A percentile compares a stretch with the other conserved stretches of the same genome.
These are phyloP conservation scores for Drepana arcuata DNA, from an alignment of 1,140 invertebrate genomes.

Conservation along the genomic window DNA sequence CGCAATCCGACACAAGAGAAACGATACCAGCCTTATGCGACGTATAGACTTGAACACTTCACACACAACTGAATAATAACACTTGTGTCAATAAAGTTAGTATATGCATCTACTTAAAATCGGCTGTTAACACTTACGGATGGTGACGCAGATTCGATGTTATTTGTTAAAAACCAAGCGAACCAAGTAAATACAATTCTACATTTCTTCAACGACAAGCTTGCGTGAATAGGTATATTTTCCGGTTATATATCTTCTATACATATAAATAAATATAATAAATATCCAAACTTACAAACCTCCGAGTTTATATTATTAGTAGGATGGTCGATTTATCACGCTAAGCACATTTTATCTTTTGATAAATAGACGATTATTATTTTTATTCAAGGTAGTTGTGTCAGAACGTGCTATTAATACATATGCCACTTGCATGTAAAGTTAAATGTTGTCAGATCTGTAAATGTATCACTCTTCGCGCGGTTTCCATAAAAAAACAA, in stretches of 20 bases:
- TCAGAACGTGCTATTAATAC: neutral
- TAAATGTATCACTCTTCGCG: too few relatives aligned
- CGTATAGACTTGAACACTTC: neutral
- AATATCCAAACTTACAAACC: too few relatives aligned
- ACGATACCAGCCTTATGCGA: neutral
- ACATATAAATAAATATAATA: too few relatives aligned
- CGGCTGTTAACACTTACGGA: too few relatives aligned
- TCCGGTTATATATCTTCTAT: too few relatives aligned
- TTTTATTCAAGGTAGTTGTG: neutral
- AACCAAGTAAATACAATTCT: too few relatives aligned
- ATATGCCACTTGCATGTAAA: constrained; percentile 11
- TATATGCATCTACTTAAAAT: too few relatives aligned
- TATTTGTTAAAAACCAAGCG: too few relatives aligned
- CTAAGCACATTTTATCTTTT: neutral
- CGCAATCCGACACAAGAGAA: constrained; percentile 8
- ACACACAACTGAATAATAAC: neutral
- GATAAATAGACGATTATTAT: neutral
- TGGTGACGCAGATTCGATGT: too few relatives aligned
- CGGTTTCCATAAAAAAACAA: constrained; percentile 39
- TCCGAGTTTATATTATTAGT: neutral
- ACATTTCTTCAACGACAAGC: too few relatives aligned
- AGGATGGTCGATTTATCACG: neutral
- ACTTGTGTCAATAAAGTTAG: neutral
- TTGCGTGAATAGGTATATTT: too few relatives aligned
- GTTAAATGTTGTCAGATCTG: too few relatives aligned